Base-by-base conservation (phyloP, 2,113 vertebrate species). In the Oxyura jamaicensis region DNA sequence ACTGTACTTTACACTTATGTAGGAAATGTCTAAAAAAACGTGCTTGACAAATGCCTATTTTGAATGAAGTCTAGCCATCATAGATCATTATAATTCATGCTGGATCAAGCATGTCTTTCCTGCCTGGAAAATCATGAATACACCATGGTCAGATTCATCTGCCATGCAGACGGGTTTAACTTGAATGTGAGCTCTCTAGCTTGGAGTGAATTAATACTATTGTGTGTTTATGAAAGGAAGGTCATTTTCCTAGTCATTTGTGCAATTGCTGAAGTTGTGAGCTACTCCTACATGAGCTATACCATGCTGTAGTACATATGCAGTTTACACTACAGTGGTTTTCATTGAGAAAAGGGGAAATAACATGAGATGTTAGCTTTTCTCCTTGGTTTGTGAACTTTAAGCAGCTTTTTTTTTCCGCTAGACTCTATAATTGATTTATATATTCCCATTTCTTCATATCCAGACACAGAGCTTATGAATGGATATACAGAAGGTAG, bases 401-500 rank as follows among this genome's bases (percentile, higher is more conserved):
- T 16, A 74, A 26, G 65, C 8, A 65, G 60, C 8, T 33, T 2
- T 41, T 41, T 41, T 77, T 81, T 46, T 4, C 60, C 58, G 58
- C 78, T 87, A 80, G 74, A 89, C 71, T 76, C 75, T 77, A 52
- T 53, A 85, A 94, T 36, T 90, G 71, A 91, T 96, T 95, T 95
- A 93, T 83, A 29, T 62, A 92, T 95, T 96, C 50, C 84, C 93
- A 69, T 80, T 97, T 86, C 78, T 97, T 80, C 59, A 83, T 88
- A 86, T 83, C 25, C 94, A 95, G 84, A 86, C 82, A 85, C 31
- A 74, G 84, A 85, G 31, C 67, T 95, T 94, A 91, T 96, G 94
- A 96, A 94, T 95, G 95, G 78, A 87, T 90, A 96, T 55, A 91
- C 55, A 94, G 91, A 94, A 87, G 56, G 77, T 87, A 89, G 86